These are phyloP conservation scores for Strigamia transsilvanica DNA, from an alignment of 2,888 invertebrate species.

Conservation along the genomic window DNA sequence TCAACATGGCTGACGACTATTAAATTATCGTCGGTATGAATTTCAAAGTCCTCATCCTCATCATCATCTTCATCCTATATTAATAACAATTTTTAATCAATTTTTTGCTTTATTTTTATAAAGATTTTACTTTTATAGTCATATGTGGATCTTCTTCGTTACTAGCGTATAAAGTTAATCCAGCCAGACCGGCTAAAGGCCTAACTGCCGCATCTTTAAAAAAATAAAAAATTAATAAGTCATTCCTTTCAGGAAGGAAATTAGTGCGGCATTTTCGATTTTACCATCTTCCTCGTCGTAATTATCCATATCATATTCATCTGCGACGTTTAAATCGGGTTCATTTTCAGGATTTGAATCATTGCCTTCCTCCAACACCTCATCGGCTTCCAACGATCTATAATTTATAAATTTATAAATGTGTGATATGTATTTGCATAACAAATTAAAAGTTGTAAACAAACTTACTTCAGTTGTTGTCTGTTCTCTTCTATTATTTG, in stretches of 20 bases:
- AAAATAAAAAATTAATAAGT: slow-evolving; percentile 9
- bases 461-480: not conserved
- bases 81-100: not conserved
- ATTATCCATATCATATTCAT: slow-evolving; percentile 70
- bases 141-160: slow-evolving; percentile 66
- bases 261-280: not conserved
- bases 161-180: slow-evolving; percentile 62
- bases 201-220: slow-evolving; percentile 57
- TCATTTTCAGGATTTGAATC: not conserved
- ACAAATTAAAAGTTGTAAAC: not conserved
- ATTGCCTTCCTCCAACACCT: not conserved
- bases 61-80: slow-evolving; percentile 61
- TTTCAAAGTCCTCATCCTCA: slow-evolving; percentile 86
- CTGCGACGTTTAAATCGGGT: slow-evolving; percentile 62
- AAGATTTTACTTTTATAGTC: slow-evolving; percentile 60
- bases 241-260: not conserved
- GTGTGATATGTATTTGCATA: not conserved
- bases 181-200: slow-evolving; percentile 60
- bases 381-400: not conserved
- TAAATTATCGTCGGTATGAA: slow-evolving; percentile 88
- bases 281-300: slow-evolving; percentile 64
- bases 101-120: not conserved
- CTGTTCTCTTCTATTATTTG: not conserved
- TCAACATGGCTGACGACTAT: slow-evolving; percentile 86
- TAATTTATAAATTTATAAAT: too few species aligned